Percentiles rank a stretch among this genome's conserved stretches.
Conservation (phyloP, 30 jellyfish, hydroid and myxozoan species). For the Euphysa ruthae region DNA sequence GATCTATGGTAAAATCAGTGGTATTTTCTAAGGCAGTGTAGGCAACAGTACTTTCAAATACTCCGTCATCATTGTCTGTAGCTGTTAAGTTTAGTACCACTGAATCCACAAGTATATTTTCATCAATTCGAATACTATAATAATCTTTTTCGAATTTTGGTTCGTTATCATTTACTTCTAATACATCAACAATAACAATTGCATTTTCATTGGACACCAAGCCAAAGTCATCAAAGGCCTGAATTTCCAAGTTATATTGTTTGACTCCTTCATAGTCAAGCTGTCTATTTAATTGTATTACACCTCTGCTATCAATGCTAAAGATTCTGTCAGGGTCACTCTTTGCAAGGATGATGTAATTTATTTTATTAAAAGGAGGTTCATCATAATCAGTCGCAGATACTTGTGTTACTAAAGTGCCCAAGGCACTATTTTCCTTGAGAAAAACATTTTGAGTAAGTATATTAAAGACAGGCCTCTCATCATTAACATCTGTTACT, state of each 20-base stretch:
- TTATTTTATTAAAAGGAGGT: not conserved
- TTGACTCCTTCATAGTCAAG: constrained; percentile 24
- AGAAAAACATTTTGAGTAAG: constrained; percentile 14
- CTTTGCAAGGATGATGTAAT: not conserved
- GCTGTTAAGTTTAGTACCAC: constrained; percentile 48
- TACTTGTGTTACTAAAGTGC: not conserved
- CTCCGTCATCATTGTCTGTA: constrained; percentile 60
- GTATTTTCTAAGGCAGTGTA: constrained; percentile 54
- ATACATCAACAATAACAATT: constrained; percentile 44
- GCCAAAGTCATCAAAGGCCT: constrained; percentile 61
- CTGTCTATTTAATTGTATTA: not conserved
- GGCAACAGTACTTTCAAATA: constrained; percentile 6
- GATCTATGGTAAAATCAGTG: constrained; percentile 43
- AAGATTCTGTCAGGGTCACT: constrained; percentile 24
- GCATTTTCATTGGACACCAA: constrained; percentile 36
- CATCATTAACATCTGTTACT: constrained; percentile 37
- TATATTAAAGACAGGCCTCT: constrained; percentile 17
- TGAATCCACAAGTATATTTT: constrained; percentile 22
- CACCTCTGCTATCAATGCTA: constrained; percentile 16
- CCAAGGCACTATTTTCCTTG: constrained; percentile 16
- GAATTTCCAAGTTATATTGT: constrained; percentile 15
- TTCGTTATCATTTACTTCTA: constrained; percentile 61
- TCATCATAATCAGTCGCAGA: constrained; percentile 35
- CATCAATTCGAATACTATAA: constrained; percentile 51
- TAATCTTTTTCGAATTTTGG: constrained; percentile 46